Base-by-base conservation (phyloP, 2,888 invertebrate genomes). In the Euproctis similis region DNA sequence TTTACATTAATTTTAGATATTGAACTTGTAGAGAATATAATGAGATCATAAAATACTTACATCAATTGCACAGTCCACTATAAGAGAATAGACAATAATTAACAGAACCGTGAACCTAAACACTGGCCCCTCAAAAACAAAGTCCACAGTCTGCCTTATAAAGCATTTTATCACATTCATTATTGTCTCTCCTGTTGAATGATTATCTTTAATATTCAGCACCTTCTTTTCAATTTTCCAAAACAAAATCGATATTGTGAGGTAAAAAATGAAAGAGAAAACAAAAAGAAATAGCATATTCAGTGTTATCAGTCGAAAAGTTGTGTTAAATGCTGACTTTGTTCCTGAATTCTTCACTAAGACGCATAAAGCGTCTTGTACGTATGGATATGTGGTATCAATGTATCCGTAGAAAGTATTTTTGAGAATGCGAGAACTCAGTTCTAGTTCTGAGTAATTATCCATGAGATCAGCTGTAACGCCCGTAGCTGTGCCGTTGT, bases 351-450 rank as follows among this genome's bases (percentile, higher is more conserved):
- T 86, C 30, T 85, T 85, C 4, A 87, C 70, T 12, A 88, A 40
- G 27, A 88, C 86, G 49, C 88, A 88, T 6, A 88, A 44, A 45
- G 85, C 84, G 36, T 88, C 87, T 35, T 87, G 84, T 6, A 53
- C 63, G 4, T 86, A 62, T 2, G 87, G 86, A 26, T 85, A 75
- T 0, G 87, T 86, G 1, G 73, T 72, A 31, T 88, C 88, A 8
- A 86, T 81, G 26, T 71, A 74, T 1, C 77, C 77, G 8, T 76
- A 69, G 39, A 85, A 87, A 0, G 75, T 68, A 26, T 76, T 73
- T 30, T 85, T 77, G 3, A 88, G 59, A 23, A 88, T 86, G 29
- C 88, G 63, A 1, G 86, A 80, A 37, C 74, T 87, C 4, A 87
- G 49, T 34, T 87, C 86, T 9, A 88, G 47, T 34, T 88, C 88